Base-by-base conservation (phyloP, 2,888 invertebrate species). In the Drosophila robusta region DNA sequence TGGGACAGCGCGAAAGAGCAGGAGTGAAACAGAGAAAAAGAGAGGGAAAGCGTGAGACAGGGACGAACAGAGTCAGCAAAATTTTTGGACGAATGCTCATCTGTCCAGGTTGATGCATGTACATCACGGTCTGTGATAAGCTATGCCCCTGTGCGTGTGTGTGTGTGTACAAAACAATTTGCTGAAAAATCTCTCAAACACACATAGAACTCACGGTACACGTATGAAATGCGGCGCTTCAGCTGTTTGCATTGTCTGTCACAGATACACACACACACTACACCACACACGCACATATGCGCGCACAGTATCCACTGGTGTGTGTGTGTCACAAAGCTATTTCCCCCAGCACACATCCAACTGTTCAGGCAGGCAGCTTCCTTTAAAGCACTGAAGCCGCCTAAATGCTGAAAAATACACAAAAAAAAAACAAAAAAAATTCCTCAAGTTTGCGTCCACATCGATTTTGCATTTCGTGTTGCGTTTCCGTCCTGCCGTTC, bases 401-500 rank as follows among this genome's bases (percentile, higher is more conserved):
- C 68, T 52, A 67, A 75, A 71, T 71, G 71, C 68, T 52, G 45
- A 42, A 29, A 18, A 39, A 32, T 18, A 18, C 4, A 44, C 24
- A 14, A 18, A 11, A 8, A 24, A 41, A 47, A 18, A 11, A 8
- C 16, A 41, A 47, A 26, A 9, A 38, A 73, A 73, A 69, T 73
- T 74, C 61, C 57, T 73, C 74, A 73, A 74, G 69, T 69, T 73
- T 55, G 47, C 55, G 50, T 65, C 16, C 49, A 61, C 72, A 80
- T 83, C 78, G 83, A 81, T 82, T 86, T 82, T 75, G 80, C 78
- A 82, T 85, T 85, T 70, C 41, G 71, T 71, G 60, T 61, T 66
- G 51, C 71, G 60, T 52, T 70, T 51, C 51, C 51, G 16, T 18
- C 18, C 34, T 12, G n/a, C 47, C 29, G 9, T 46, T 16, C 29